phyloP scores from a whole-genome alignment of 2,888 invertebrate genomes.

The Chironomus tentans region DNA sequence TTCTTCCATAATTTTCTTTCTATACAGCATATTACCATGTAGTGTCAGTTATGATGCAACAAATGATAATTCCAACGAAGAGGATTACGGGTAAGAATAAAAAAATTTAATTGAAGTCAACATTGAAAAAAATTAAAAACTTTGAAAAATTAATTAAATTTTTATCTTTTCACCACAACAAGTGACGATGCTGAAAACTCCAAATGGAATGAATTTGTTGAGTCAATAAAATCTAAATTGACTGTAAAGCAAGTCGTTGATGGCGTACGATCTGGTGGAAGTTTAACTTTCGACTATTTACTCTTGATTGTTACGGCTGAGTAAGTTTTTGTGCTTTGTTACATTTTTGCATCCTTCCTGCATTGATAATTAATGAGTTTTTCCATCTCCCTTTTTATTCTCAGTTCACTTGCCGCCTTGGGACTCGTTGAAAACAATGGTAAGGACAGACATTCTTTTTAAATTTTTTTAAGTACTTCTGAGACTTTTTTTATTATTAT shows the following conservation, averaged over 20 bases:
- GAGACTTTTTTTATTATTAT: not conserved
- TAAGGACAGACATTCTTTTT: slow-evolving; percentile 41
- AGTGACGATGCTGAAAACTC: slow-evolving; percentile 46
- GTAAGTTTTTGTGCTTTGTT: slow-evolving; percentile 45
- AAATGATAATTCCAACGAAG: slow-evolving; percentile 34
- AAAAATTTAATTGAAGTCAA: not conserved
- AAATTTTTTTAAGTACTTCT: slow-evolving; percentile 40
- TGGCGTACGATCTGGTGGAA: slow-evolving; percentile 56
- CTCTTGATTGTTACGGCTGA: slow-evolving; percentile 71
- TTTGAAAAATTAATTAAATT: not conserved
- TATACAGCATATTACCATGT: slow-evolving; percentile 52
- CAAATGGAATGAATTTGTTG: slow-evolving; percentile 62
- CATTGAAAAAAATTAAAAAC: not conserved
- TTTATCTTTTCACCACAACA: not conserved
- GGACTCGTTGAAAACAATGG: slow-evolving; percentile 70
- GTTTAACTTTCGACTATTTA: slow-evolving; percentile 73
- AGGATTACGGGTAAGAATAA: slow-evolving; percentile 37
- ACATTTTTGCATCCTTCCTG: not conserved
- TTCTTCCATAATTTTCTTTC: not conserved
- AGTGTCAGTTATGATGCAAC: slow-evolving; percentile 46
- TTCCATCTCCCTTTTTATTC: slow-evolving; percentile 30
- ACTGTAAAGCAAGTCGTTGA: slow-evolving; percentile 79
- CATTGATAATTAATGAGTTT: slow-evolving; percentile 6
- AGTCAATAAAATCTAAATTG: slow-evolving; percentile 66
- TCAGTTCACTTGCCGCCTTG: slow-evolving; percentile 69